phyloP scores from a whole-genome alignment of 2,797 vertebrate species.

The Hyperoplus lanceolatus region DNA sequence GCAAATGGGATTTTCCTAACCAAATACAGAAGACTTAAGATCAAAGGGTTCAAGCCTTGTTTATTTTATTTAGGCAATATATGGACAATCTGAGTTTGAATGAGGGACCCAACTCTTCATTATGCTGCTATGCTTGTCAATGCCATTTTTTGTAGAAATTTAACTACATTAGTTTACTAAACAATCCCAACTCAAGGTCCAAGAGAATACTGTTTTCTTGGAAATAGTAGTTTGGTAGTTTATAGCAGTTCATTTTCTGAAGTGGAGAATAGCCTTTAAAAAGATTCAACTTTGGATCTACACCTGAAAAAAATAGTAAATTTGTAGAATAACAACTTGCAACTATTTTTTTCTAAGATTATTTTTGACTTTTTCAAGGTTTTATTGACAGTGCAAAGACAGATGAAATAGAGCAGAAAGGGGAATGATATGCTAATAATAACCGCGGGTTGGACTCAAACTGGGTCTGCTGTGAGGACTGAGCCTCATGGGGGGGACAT shows the following conservation, averaged over 20 bases:
- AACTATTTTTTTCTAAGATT: neutral
- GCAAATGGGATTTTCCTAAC: slow-evolving; percentile 10
- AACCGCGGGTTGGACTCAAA: too few species aligned
- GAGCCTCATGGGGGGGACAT: too few species aligned
- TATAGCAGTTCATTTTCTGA: neutral
- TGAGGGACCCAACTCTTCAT: neutral
- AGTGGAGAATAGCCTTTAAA: neutral
- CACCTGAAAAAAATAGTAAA: neutral
- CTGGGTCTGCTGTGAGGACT: too few species aligned
- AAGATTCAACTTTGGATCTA: neutral
- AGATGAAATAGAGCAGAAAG: too few species aligned
- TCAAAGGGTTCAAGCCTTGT: neutral
- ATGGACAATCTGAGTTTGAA: neutral
- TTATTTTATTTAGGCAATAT: neutral
- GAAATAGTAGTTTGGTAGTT: slow-evolving; percentile 1
- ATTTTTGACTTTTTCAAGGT: too few species aligned
- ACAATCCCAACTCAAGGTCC: neutral
- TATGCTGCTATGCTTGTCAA: neutral
- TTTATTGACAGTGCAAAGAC: too few species aligned
- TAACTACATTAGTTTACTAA: neutral
- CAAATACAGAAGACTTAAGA: neutral
- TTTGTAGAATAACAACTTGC: neutral
- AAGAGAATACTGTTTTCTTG: neutral
- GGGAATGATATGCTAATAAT: too few species aligned
- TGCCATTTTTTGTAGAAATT: neutral